Conservation (phyloP, 2,113 vertebrate species). For the Hemiscyllium ocellatum region DNA sequence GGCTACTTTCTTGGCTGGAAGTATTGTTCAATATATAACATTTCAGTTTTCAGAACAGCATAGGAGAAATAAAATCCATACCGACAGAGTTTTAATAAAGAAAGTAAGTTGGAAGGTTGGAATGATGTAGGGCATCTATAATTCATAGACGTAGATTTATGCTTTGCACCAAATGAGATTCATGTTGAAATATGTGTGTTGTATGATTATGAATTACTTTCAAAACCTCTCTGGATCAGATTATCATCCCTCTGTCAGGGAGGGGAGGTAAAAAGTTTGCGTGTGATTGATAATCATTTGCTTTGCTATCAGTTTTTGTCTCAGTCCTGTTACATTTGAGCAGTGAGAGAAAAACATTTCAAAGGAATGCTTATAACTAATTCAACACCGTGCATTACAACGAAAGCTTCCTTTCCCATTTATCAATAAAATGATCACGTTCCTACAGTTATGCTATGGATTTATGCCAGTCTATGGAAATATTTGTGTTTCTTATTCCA, state of each 20-base stretch:
- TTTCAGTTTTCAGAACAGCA: not conserved
- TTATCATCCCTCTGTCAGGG: not conserved
- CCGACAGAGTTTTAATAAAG: constrained; percentile 12
- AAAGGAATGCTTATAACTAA: constrained; percentile 28
- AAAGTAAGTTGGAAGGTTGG: not conserved
- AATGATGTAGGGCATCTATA: constrained; percentile 30
- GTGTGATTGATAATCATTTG: constrained; percentile 26
- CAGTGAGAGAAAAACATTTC: not conserved
- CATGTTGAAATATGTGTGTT: constrained; percentile 17
- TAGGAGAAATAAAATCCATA: constrained; percentile 8
- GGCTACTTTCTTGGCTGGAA: not conserved
- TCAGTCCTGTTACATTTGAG: not conserved
- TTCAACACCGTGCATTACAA: not conserved
- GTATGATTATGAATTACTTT: constrained; percentile 23
- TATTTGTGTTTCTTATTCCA: constrained; percentile 29
- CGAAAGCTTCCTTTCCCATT: not conserved
- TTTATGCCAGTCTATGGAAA: not conserved
- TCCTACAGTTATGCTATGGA: not conserved
- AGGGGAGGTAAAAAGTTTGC: not conserved
- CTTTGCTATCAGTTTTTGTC: constrained; percentile 26
- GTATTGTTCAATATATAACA: not conserved
- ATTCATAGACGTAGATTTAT: constrained; percentile 34
- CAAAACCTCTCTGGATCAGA: not conserved
- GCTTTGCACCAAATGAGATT: not conserved
- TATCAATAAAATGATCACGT: constrained; percentile 13